Base-by-base conservation (phyloP, 2,113 vertebrate genomes). In the Tenebrosternarchus preto region DNA sequence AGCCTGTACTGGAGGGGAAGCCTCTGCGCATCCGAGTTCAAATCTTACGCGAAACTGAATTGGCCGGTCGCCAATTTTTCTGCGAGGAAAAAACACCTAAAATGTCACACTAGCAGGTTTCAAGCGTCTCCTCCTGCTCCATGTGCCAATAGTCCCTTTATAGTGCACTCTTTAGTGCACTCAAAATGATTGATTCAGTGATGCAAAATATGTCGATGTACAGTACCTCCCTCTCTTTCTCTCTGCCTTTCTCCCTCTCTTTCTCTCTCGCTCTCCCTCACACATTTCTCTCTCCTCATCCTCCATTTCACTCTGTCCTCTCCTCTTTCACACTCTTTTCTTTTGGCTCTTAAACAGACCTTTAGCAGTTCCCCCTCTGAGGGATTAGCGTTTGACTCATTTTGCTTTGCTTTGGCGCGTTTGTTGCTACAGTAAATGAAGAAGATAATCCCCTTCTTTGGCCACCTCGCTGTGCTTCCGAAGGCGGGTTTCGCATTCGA, bases 361-460 rank as follows among this genome's bases (percentile, higher is more conserved):
- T 60, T 68, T 63, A 56, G 24, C 6, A 4, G 31, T 70, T 31
- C 2, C 24, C 33, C 16, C 66, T 71, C 55, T n/a, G 19, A 25
- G 31, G 64, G 64, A 77, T 81, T 72, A 72, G 66, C 67, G 56
- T 82, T 69, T 33, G 57, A 50, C 57, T 25, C 36, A 66, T 67
- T 5, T n/a, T 73, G 59, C 69, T 71, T 71, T 61, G 16, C 25
- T 46, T 77, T 78, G 69, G 79, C n/a, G 66, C 68, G 57, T 50
- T 68, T 25, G 50, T 56, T 67, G 61, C 57, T 50, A 66, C 74
- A 71, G 57, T 24, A 74, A 61, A 80, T 39, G 27, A 83, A 80
- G 78, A 69, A 67, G 50, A 64, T 78, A 77, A 82, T 84, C 73
- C 76, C 29, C 20, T 15, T 27, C 31, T 53, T 56, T 77, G 79